phyloP scores from a whole-genome alignment of 2,113 vertebrate genomes.

The Catharus fuscescens region DNA sequence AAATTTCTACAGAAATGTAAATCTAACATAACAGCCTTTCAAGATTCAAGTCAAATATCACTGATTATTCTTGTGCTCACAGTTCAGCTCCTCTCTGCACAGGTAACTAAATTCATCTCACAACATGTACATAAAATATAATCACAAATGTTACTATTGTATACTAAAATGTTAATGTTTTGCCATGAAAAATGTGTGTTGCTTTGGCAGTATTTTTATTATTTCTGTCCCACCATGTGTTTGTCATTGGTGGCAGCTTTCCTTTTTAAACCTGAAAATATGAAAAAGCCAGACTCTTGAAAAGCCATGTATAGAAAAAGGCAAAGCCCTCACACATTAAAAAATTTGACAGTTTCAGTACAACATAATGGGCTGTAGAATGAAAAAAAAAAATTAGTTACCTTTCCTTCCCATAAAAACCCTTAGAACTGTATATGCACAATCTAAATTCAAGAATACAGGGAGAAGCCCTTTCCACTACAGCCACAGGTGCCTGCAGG shows the following conservation, averaged over 20 bases:
- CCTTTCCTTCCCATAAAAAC: neutral
- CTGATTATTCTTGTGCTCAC: neutral
- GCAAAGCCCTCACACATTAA: neutral
- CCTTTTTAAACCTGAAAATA: constrained; percentile 3
- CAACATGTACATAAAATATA: neutral
- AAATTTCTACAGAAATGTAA: neutral
- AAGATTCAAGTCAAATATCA: neutral
- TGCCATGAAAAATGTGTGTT: neutral
- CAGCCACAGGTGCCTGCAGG: neutral
- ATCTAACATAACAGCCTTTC: neutral
- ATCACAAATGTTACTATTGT: neutral
- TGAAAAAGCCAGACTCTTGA: neutral
- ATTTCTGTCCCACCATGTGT: neutral
- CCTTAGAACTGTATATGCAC: neutral
- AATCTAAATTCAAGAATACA: neutral
- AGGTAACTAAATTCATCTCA: neutral
- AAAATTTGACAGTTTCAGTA: neutral
- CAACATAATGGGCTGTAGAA: neutral
- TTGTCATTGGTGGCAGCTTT: neutral
- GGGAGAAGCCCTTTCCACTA: neutral
- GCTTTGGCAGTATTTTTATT: neutral
- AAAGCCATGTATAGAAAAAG: neutral
- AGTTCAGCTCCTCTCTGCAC: neutral
- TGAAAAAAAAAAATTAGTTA: neutral
- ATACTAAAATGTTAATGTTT: neutral